Conservation (phyloP, 2,888 invertebrate genomes). For the Agrenia bidenticulata region DNA sequence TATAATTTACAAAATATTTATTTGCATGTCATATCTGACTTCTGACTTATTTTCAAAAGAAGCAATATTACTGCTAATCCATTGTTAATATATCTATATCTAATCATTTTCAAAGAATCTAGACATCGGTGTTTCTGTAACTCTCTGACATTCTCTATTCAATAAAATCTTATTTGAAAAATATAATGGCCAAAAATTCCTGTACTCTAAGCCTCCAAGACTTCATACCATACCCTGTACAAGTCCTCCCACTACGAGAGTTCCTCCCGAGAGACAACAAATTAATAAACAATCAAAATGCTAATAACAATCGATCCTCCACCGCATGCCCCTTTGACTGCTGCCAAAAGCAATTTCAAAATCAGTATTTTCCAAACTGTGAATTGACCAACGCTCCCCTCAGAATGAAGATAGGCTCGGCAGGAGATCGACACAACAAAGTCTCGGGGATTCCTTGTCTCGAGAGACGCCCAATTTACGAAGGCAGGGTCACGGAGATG, state of each 20-base stretch:
- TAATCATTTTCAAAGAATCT: too few species aligned
- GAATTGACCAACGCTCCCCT: slow-evolving; percentile 7
- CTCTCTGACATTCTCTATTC: too few species aligned
- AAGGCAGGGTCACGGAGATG: slow-evolving; percentile 35
- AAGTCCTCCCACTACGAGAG: not conserved
- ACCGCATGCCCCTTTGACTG: slow-evolving; percentile 9
- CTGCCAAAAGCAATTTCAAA: slow-evolving; percentile 5
- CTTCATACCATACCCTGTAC: slow-evolving; percentile 1
- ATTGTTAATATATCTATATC: too few species aligned
- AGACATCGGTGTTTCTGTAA: too few species aligned
- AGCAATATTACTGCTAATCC: too few species aligned
- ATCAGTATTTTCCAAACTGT: slow-evolving; percentile 3
- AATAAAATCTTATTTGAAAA: too few species aligned
- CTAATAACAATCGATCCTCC: too few species aligned
- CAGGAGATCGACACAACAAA: not conserved
- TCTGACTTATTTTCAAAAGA: too few species aligned
- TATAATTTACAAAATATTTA: too few species aligned
- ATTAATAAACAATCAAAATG: not conserved
- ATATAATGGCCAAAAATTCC: too few species aligned
- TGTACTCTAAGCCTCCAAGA: slow-evolving; percentile 6
- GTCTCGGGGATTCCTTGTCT: slow-evolving; percentile 1
- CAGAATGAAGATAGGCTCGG: slow-evolving; percentile 1
- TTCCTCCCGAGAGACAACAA: not conserved
- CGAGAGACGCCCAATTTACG: slow-evolving; percentile 3
- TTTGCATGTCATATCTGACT: too few species aligned